Evolutionary conservation across 2,888 invertebrate species (phyloP).

Genomic region (Eupithecia tripunctaria): DNA sequence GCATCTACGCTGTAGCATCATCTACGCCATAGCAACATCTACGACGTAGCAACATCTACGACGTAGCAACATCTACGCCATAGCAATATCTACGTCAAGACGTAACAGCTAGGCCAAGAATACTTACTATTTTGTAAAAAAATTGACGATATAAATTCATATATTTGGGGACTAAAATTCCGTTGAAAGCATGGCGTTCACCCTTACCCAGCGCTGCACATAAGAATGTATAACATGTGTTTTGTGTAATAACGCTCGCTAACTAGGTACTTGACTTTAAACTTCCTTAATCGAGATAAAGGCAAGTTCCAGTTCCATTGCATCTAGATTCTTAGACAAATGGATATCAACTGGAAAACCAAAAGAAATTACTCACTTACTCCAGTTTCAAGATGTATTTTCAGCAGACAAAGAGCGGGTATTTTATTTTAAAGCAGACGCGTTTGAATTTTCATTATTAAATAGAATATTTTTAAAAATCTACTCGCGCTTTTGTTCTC

Average conservation of each 20-base stretch:
- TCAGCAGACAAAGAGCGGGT: neutral
- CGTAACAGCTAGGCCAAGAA: neutral
- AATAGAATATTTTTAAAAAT: too few relatives aligned
- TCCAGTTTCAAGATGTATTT: neutral
- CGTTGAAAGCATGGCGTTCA: neutral
- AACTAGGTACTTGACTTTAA: constrained; percentile 25
- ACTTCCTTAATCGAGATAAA: constrained; percentile 34
- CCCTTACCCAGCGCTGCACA: neutral
- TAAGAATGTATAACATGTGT: constrained; percentile 12
- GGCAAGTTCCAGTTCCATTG: constrained; percentile 23
- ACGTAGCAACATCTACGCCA: neutral
- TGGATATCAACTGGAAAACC: neutral
- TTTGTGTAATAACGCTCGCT: constrained; percentile 21
- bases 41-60: neutral
- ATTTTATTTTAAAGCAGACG: too few relatives aligned
- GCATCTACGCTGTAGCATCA: too few relatives aligned
- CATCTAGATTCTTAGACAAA: constrained; percentile 11
- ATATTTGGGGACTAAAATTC: neutral
- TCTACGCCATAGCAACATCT: too few relatives aligned
- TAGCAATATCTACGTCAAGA: too few relatives aligned
- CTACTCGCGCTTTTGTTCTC: too few relatives aligned
- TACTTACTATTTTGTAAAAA: neutral
- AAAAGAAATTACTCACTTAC: neutral
- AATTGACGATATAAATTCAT: neutral
- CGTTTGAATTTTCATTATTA: too few relatives aligned